Evolutionary conservation across 2,797 vertebrate genomes (phyloP).

Genomic region (Helostoma temminkii): DNA sequence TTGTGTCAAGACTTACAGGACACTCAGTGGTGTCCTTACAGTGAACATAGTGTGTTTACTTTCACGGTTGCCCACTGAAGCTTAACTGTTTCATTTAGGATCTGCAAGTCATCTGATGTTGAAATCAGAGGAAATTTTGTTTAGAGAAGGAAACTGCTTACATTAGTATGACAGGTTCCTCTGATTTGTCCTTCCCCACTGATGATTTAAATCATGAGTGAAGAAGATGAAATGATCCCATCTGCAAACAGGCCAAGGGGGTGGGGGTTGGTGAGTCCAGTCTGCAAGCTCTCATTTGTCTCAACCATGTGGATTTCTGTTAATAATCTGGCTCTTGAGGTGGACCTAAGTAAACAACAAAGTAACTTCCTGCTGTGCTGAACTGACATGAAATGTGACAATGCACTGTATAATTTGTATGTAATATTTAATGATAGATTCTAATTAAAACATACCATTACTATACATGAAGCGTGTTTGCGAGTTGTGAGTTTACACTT

Average conservation of each 20-base stretch:
- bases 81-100: slow-evolving; percentile 27
- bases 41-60: too few species aligned
- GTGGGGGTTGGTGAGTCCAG: neutral
- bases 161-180: neutral
- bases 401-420: slow-evolving; percentile 91
- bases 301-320: slow-evolving; percentile 39
- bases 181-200: slow-evolving; percentile 14
- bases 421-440: slow-evolving; percentile 88
- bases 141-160: slow-evolving; percentile 18
- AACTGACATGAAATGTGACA: slow-evolving; percentile 86
- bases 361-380: slow-evolving; percentile 72
- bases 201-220: slow-evolving; percentile 9
- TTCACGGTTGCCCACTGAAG: slow-evolving; percentile 41
- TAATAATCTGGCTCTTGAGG: slow-evolving; percentile 38
- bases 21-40: slow-evolving; percentile 22
- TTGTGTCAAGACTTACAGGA: slow-evolving; percentile 20
- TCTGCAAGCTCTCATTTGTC: slow-evolving; percentile 37
- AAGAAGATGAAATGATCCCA: slow-evolving; percentile 31
- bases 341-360: slow-evolving; percentile 47
- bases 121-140: slow-evolving; percentile 18
- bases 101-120: slow-evolving; percentile 33
- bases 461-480: slow-evolving; percentile 47
- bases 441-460: slow-evolving; percentile 80
- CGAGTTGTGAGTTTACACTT: slow-evolving; percentile 1
- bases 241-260: slow-evolving; percentile 12